A percentile compares a stretch with the other conserved stretches of the same genome.
These are phyloP conservation scores for Cololabis saira DNA, from an alignment of 2,113 vertebrate species.

Conservation along the genomic window DNA sequence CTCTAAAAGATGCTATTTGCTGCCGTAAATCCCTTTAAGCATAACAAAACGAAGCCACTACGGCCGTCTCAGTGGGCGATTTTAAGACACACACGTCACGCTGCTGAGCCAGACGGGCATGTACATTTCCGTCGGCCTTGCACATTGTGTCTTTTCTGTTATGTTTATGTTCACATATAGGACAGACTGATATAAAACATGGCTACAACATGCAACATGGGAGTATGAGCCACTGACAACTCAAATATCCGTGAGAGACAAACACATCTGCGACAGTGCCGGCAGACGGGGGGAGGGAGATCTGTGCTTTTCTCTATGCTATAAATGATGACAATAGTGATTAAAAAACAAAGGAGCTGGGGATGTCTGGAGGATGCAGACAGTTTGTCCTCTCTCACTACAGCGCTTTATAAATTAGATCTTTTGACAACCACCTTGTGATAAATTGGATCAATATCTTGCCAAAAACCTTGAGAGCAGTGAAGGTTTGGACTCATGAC, in stretches of 20 bases:
- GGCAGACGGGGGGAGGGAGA: neutral
- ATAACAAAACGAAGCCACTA: neutral
- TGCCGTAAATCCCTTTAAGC: conserved; percentile 1
- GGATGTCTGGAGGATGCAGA: neutral
- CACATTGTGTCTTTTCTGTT: neutral
- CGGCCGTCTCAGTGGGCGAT: neutral
- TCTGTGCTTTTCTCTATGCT: neutral
- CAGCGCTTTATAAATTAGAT: neutral
- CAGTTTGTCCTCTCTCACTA: neutral
- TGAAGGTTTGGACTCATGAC: no score
- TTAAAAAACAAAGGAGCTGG: neutral
- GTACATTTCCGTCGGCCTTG: neutral
- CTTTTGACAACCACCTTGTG: neutral
- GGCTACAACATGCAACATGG: neutral
- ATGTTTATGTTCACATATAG: neutral
- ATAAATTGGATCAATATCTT: neutral
- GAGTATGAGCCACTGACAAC: neutral
- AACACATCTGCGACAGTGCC: neutral
- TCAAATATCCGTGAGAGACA: neutral
- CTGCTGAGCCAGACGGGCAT: neutral
- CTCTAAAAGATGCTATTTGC: conserved; percentile 13
- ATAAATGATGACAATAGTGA: neutral
- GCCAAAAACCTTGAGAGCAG: no score
- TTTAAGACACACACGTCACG: neutral
- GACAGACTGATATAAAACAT: neutral